Evolutionary conservation across 2,113 vertebrate species (phyloP).

Genomic region (Petrocephalus zakoni): DNA sequence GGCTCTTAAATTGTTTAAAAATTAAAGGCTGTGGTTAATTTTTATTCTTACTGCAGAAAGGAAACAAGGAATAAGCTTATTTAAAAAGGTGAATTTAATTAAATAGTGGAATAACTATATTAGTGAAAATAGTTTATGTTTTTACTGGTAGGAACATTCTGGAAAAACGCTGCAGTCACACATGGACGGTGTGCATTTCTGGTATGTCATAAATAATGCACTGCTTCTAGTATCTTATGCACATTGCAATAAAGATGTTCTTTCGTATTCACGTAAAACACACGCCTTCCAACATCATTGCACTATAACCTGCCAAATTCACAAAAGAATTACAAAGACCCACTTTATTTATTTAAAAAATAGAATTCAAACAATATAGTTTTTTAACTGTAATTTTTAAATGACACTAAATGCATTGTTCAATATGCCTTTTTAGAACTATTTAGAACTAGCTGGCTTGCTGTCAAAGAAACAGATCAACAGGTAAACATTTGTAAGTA

Average conservation of each 20-base stretch:
- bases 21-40: not conserved
- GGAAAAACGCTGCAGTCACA: not conserved
- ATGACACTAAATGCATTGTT: not conserved
- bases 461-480: not conserved
- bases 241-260: not conserved
- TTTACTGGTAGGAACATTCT: not conserved
- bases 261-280: not conserved
- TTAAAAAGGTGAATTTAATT: not conserved
- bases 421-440: not conserved
- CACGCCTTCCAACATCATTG: not conserved
- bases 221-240: not conserved
- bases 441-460: not conserved
- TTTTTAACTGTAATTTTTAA: not conserved
- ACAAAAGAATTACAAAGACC: not conserved
- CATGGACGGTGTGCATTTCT: not conserved
- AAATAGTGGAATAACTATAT: not conserved
- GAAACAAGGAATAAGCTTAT: not conserved
- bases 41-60: not conserved
- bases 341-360: not conserved
- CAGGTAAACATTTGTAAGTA: not conserved
- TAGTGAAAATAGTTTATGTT: not conserved
- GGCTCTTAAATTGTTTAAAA: not conserved
- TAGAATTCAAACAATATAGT: not conserved
- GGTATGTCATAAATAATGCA: not conserved
- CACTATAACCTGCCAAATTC: not conserved